Conservation (phyloP, 2,797 vertebrate species). For the Poeciliopsis presidionis region DNA sequence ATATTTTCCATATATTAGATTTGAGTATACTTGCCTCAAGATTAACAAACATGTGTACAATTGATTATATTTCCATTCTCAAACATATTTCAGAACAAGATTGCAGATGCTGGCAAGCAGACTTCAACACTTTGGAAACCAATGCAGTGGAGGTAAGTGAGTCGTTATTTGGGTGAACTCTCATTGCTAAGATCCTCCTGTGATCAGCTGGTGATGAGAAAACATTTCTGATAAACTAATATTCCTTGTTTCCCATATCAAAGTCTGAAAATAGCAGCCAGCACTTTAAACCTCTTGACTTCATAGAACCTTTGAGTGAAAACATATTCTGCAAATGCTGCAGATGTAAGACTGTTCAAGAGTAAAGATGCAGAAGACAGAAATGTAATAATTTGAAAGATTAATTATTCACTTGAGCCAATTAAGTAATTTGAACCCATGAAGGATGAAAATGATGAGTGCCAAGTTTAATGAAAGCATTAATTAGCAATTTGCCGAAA, state of each 20-base stretch:
- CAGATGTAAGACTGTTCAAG: conserved; percentile 1
- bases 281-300: not conserved
- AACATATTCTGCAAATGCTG: not conserved
- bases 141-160: not conserved
- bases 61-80: not conserved
- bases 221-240: conserved; percentile 12
- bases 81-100: not conserved
- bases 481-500: conserved; percentile 8
- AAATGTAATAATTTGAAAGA: not conserved
- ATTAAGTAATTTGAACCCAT: conserved; percentile 12
- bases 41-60: not conserved
- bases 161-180: conserved; percentile 1
- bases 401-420: conserved; percentile 16
- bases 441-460: not conserved
- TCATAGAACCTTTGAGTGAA: not conserved
- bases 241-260: not conserved
- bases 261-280: not conserved
- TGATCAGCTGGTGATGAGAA: conserved; percentile 6
- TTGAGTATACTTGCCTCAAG: not conserved
- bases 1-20: not conserved
- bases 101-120: not conserved
- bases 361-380: not conserved
- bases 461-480: not conserved
- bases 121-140: not conserved
- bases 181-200: not conserved